Evolutionary conservation across 2,888 invertebrate species (phyloP), one percentile per base, ranked within the genome.

Genomic region (Zaprionus lineosus): DNA sequence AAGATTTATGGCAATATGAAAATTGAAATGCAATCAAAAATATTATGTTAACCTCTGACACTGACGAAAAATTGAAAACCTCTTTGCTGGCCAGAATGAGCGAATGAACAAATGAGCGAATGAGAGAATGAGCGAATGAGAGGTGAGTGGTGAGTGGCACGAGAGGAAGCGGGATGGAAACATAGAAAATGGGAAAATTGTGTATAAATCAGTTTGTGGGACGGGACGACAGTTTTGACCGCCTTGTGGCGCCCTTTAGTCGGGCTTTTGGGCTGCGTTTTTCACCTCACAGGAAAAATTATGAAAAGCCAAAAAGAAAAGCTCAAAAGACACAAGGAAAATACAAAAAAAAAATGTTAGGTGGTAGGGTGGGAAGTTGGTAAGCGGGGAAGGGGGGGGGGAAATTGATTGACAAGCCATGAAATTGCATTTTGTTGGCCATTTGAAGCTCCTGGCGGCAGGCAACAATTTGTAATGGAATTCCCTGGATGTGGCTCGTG

Each of bases 331-430:
- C 12, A 18, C 14, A 18, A 8, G 9, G 5, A 14, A 39, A 44
- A 48, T n/a, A 29, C 26, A 14, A 16, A 41, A 59, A 51, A 61
- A 57, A 48, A n/a, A n/a, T n/a, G n/a, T n/a, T n/a, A n/a, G n/a
- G n/a, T n/a, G n/a, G n/a, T n/a, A n/a, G n/a, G n/a, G n/a, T n/a
- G n/a, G n/a, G n/a, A n/a, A n/a, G n/a, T n/a, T n/a, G n/a, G n/a
- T n/a, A n/a, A n/a, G n/a, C n/a, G n/a, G n/a, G n/a, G n/a, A n/a
- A n/a, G n/a, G n/a, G n/a, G n/a, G n/a, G n/a, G n/a, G n/a, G n/a
- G 2, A 63, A 73, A 68, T 33, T 86, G 87, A 87, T 86, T 85
- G 88, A 87, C 88, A 86, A 75, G 74, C 78, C 87, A 85, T 87
- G 86, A 87, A 87, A 86, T 86, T 84, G 62, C 53, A 65, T 77